Conservation (phyloP, 2,113 vertebrate species). For the Dromas ardeola region DNA sequence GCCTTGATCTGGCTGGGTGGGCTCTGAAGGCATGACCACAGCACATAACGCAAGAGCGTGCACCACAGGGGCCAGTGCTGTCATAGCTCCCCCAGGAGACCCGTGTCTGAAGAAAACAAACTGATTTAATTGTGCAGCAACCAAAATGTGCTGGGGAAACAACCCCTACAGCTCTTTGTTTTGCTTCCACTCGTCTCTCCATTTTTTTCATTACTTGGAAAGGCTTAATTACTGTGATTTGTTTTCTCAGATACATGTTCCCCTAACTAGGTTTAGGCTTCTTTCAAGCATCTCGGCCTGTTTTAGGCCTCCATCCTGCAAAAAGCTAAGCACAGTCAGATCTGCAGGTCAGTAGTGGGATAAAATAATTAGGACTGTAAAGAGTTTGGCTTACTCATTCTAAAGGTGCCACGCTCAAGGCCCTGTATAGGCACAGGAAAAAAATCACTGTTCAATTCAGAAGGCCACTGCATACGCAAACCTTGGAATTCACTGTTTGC, state of each 20-base stretch:
- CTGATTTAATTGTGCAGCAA: constrained; percentile 10
- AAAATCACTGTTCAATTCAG: background rate
- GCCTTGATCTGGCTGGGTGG: constrained; percentile 54
- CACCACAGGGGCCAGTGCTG: background rate
- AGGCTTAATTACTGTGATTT: background rate
- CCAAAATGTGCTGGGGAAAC: constrained; percentile 4
- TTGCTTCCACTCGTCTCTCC: background rate
- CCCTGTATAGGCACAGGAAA: background rate
- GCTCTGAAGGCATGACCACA: constrained; percentile 19
- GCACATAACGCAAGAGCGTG: background rate
- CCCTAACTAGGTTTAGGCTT: background rate
- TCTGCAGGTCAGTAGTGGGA: background rate
- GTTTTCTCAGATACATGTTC: background rate
- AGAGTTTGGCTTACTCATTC: background rate
- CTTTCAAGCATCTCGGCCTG: background rate
- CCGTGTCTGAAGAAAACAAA: constrained; percentile 20
- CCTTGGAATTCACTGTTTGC: background rate
- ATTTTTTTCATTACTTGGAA: constrained; percentile 12
- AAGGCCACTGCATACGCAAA: background rate
- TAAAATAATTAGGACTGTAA: background rate
- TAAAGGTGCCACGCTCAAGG: background rate
- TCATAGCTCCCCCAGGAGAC: background rate
- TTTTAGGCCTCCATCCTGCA: background rate
- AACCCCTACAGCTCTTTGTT: constrained; percentile 39
- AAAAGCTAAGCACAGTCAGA: background rate